Conservation (phyloP, 2,888 invertebrate genomes). For the Temnothorax ravouxi region DNA sequence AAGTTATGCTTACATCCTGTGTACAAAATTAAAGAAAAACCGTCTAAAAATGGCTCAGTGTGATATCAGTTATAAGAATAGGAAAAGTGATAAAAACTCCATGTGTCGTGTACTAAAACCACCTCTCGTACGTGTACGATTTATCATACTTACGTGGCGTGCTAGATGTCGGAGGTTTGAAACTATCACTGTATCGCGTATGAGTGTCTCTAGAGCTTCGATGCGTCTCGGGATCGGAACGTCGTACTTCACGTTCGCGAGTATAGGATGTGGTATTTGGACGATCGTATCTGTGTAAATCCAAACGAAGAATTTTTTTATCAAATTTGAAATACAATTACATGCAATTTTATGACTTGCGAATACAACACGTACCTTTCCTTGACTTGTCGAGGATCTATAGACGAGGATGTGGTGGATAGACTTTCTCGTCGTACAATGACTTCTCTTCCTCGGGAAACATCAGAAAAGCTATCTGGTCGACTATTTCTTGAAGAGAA, state of each 20-base stretch:
- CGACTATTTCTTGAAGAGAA: constrained; percentile 83
- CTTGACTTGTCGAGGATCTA: constrained; percentile 85
- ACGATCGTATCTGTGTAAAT: constrained; percentile 81
- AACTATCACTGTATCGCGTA: constrained; percentile 83
- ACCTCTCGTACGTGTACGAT: constrained; percentile 60
- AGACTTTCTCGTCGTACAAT: constrained; percentile 84
- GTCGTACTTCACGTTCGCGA: constrained; percentile 84
- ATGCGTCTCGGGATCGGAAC: constrained; percentile 83
- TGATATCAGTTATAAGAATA: not conserved
- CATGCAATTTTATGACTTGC: not conserved
- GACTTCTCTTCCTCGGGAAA: constrained; percentile 83
- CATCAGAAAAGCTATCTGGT: constrained; percentile 83
- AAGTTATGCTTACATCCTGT: constrained; percentile 18
- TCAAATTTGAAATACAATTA: not conserved
- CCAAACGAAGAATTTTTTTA: not conserved
- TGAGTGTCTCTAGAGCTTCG: constrained; percentile 84
- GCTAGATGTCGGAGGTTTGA: constrained; percentile 83
- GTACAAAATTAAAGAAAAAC: constrained; percentile 30
- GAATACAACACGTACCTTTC: constrained; percentile 78
- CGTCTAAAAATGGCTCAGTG: not conserved
- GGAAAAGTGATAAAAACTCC: not conserved
- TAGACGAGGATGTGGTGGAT: constrained; percentile 79
- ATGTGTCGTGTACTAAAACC: constrained; percentile 6
- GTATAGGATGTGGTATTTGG: constrained; percentile 79
- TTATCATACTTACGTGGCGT: constrained; percentile 83